Conservation (phyloP, 2,113 vertebrate genomes). For the Albula goreensis region DNA sequence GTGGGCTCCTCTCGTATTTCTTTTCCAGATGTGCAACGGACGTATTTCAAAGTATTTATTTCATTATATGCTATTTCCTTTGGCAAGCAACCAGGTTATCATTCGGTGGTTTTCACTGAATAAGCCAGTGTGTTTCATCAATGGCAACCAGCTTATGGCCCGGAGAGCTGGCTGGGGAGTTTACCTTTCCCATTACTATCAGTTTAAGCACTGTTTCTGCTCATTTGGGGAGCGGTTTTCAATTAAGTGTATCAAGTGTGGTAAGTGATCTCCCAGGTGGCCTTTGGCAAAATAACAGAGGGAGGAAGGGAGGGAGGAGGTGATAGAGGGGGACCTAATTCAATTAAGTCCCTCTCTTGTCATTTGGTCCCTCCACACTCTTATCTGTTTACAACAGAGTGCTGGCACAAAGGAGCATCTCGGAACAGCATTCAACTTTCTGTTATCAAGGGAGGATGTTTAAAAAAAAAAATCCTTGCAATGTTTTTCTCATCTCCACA, state of each 20-base stretch:
- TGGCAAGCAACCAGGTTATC: not conserved
- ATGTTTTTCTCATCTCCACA: not conserved
- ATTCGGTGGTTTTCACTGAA: not conserved
- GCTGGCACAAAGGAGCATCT: not conserved
- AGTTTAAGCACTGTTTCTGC: not conserved
- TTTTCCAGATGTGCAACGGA: not conserved
- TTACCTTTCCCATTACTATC: not conserved
- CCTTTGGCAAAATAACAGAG: slow-evolving; percentile 4
- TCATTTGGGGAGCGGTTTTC: not conserved
- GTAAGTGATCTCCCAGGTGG: not conserved
- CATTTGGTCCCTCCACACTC: slow-evolving; percentile 4
- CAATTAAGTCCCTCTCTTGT: not conserved
- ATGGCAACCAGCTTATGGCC: not conserved
- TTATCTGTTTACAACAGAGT: slow-evolving; percentile 9
- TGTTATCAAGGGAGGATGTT: not conserved
- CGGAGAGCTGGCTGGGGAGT: not conserved
- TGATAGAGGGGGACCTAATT: not conserved
- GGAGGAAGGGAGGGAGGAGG: no score
- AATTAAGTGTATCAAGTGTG: slow-evolving; percentile 11
- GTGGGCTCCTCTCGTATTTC: not conserved
- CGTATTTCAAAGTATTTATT: not conserved
- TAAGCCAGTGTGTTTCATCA: not conserved
- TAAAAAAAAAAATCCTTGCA: not conserved
- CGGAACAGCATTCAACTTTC: not conserved
- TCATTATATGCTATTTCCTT: not conserved